Evolutionary conservation across 64 coral and sea anemone genomes (phyloP).

Genomic region (Montipora sp.): DNA sequence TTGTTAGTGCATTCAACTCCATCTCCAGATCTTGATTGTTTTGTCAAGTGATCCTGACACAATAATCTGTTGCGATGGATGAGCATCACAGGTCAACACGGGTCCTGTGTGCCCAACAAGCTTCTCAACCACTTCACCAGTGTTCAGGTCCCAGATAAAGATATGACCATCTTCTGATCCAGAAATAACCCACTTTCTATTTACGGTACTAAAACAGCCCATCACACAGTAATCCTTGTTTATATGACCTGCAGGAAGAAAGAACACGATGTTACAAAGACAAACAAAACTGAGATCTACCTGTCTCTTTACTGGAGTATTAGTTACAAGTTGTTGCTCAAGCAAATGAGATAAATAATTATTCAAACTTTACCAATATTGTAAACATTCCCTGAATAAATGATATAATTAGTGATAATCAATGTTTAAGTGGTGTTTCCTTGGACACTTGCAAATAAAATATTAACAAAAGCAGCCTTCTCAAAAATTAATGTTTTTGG

Average conservation of each 20-base stretch:
- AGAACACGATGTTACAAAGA: neutral
- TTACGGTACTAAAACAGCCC: conserved; percentile 55
- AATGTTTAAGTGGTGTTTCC: too few relatives aligned
- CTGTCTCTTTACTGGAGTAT: too few relatives aligned
- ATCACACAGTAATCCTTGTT: conserved; percentile 79
- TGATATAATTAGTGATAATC: too few relatives aligned
- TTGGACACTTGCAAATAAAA: too few relatives aligned
- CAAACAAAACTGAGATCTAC: too few relatives aligned
- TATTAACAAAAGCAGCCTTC: too few relatives aligned
- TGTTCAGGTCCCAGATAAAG: conserved; percentile 68
- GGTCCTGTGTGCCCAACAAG: conserved; percentile 44
- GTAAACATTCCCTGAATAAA: too few relatives aligned
- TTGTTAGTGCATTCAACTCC: neutral
- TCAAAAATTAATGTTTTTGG: too few relatives aligned
- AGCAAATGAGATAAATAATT: too few relatives aligned
- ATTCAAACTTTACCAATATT: too few relatives aligned
- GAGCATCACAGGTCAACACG: conserved; percentile 63
- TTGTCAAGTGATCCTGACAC: conserved; percentile 79
- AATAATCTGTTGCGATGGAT: conserved; percentile 55
- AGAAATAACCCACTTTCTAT: conserved; percentile 65
- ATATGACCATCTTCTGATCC: conserved; percentile 71
- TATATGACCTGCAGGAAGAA: conserved; percentile 45
- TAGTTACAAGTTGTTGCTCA: too few relatives aligned
- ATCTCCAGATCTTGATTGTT: conserved; percentile 68
- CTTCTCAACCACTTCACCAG: conserved; percentile 43